Evolutionary conservation across 2,888 invertebrate species (phyloP).

Genomic region (Julus scanicus): DNA sequence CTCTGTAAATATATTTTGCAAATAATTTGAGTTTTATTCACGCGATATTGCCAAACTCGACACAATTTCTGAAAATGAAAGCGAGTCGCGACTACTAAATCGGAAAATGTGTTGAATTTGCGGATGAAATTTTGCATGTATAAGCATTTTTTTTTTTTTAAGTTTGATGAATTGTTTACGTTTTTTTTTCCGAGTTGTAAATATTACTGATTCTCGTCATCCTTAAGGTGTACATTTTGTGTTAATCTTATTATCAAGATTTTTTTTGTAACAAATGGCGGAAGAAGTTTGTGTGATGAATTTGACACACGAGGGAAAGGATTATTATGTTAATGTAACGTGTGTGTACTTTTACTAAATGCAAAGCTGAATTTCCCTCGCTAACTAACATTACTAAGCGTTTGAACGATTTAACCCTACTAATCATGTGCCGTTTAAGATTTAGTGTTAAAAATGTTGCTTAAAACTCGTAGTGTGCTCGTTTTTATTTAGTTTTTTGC

Average conservation of each 20-base stretch:
- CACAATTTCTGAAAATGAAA: neutral
- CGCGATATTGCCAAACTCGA: neutral
- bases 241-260: conserved; percentile 16
- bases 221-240: conserved; percentile 28
- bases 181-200: conserved; percentile 7
- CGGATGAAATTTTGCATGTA: neutral
- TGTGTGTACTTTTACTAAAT: conserved; percentile 22
- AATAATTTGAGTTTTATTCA: conserved; percentile 18
- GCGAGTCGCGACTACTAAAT: too few relatives aligned
- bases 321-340: neutral
- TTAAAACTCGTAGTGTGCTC: too few relatives aligned
- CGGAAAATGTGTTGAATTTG: conserved; percentile 14
- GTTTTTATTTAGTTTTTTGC: too few relatives aligned
- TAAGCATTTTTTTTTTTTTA: conserved; percentile 12
- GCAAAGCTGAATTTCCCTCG: conserved; percentile 5
- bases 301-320: neutral
- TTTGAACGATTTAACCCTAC: neutral
- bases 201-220: conserved; percentile 17
- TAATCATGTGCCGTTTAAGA: neutral
- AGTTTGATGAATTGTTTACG: conserved; percentile 20
- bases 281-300: neutral
- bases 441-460: neutral
- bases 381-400: neutral
- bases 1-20: conserved; percentile 31
- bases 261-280: conserved; percentile 31